These are phyloP conservation scores for Galerucella nymphaeae DNA, from an alignment of 2,888 invertebrate genomes.

Conservation along the genomic window DNA sequence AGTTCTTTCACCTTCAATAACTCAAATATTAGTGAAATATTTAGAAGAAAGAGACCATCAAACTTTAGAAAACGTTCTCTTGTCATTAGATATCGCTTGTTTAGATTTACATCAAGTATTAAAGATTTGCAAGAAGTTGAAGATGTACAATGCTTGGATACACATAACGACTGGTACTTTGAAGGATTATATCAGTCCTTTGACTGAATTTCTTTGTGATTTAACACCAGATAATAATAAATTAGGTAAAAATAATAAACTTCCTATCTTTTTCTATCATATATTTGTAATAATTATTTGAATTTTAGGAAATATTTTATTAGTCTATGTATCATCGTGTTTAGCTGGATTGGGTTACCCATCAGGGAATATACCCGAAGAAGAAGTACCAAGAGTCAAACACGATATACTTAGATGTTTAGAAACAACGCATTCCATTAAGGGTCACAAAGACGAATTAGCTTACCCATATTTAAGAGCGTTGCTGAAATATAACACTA, in stretches of 20 bases:
- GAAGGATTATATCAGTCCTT: conserved; percentile 77
- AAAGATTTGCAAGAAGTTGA: conserved; percentile 67
- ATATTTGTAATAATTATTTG: neutral
- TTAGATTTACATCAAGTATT: conserved; percentile 80
- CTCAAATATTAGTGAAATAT: conserved; percentile 78
- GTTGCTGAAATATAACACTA: conserved; percentile 82
- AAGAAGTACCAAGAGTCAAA: conserved; percentile 74
- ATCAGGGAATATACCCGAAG: conserved; percentile 75
- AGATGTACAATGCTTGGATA: conserved; percentile 77
- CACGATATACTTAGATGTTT: conserved; percentile 78
- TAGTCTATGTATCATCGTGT: conserved; percentile 89
- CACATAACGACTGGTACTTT: conserved; percentile 84
- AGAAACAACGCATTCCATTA: conserved; percentile 75
- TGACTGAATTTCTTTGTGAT: conserved; percentile 74
- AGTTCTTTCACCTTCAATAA: conserved; percentile 75
- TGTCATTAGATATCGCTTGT: conserved; percentile 78
- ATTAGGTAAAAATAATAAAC: conserved; percentile 63
- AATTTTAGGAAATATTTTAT: conserved; percentile 79
- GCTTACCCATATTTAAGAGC: conserved; percentile 80
- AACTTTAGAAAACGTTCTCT: conserved; percentile 76
- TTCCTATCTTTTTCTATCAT: neutral
- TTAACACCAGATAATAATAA: conserved; percentile 67
- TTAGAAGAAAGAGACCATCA: conserved; percentile 71
- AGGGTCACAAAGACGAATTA: conserved; percentile 71
- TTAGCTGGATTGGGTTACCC: conserved; percentile 87